These are phyloP conservation scores for Conus ventricosus DNA, from an alignment of 1,140 invertebrate species.

Conservation along the genomic window DNA sequence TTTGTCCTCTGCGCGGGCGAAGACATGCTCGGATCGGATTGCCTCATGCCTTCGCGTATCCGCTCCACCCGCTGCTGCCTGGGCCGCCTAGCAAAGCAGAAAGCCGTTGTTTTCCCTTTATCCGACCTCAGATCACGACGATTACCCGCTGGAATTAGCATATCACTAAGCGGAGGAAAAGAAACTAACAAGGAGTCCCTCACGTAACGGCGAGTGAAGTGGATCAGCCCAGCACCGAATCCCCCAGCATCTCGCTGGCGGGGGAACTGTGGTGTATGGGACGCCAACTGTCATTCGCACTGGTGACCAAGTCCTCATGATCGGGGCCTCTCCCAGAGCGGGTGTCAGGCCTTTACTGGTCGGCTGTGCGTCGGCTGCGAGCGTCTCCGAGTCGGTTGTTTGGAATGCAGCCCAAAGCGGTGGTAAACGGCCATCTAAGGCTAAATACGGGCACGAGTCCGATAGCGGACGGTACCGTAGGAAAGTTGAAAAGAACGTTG, in stretches of 20 bases:
- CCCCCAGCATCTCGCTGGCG: conserved; percentile 69
- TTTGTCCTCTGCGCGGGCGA: too few relatives aligned
- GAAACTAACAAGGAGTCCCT: conserved; percentile 90
- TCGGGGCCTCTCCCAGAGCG: conserved; percentile 5
- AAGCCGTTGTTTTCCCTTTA: too few relatives aligned
- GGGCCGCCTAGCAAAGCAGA: too few relatives aligned
- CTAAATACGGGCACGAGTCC: conserved; percentile 88
- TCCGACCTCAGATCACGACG: conserved; percentile 84
- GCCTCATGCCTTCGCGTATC: too few relatives aligned
- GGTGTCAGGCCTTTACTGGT: background rate
- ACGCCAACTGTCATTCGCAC: conserved; percentile 55
- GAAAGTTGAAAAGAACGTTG: conserved; percentile 93
- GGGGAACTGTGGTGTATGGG: conserved; percentile 83
- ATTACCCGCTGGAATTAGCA: conserved; percentile 90
- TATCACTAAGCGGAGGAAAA: too few relatives aligned
- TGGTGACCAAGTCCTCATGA: conserved; percentile 1
- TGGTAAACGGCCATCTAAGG: conserved; percentile 90
- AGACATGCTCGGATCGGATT: too few relatives aligned
- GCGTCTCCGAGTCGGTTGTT: conserved; percentile 1
- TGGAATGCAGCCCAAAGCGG: conserved; percentile 89
- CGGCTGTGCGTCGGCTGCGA: background rate
- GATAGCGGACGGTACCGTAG: conserved; percentile 93
- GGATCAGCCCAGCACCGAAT: conserved; percentile 84
- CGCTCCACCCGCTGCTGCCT: too few relatives aligned
- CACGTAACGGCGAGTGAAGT: conserved; percentile 89